phyloP scores from a whole-genome alignment of 2,888 invertebrate species.

The Augiades crinisus region DNA sequence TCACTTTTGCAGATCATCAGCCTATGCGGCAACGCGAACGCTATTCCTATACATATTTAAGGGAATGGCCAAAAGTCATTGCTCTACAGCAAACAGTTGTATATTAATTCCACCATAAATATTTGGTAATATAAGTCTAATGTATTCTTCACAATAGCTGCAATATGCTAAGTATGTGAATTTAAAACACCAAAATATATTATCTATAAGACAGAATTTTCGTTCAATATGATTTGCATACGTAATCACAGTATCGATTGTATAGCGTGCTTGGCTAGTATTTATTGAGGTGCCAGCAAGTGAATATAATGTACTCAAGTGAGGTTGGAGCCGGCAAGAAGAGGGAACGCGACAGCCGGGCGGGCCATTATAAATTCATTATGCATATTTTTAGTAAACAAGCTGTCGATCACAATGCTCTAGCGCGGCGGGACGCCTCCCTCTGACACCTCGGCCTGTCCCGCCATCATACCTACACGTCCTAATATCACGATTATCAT shows the following conservation, averaged over 20 bases:
- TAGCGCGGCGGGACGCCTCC: constrained; percentile 68
- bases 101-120: too few relatives aligned
- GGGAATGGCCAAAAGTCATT: too few relatives aligned
- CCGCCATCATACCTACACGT: constrained; percentile 48
- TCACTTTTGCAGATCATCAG: too few relatives aligned
- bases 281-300: constrained; percentile 26
- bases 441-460: constrained; percentile 64
- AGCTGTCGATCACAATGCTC: constrained; percentile 80
- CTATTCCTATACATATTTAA: too few relatives aligned
- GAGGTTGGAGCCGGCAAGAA: constrained; percentile 39
- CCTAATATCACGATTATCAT: constrained; percentile 54
- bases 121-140: too few relatives aligned
- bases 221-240: constrained; percentile 8
- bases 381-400: constrained; percentile 82
- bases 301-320: constrained; percentile 33
- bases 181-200: too few relatives aligned
- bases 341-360: constrained; percentile 52
- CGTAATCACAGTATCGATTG: neutral
- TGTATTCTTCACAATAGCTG: too few relatives aligned
- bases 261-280: constrained; percentile 7
- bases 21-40: too few relatives aligned
- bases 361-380: constrained; percentile 79
- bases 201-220: constrained; percentile 10
- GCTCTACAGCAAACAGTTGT: too few relatives aligned
- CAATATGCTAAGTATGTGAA: too few relatives aligned